Evolutionary conservation across 2,888 invertebrate genomes (phyloP).

Genomic region (Eupithecia tripunctaria): DNA sequence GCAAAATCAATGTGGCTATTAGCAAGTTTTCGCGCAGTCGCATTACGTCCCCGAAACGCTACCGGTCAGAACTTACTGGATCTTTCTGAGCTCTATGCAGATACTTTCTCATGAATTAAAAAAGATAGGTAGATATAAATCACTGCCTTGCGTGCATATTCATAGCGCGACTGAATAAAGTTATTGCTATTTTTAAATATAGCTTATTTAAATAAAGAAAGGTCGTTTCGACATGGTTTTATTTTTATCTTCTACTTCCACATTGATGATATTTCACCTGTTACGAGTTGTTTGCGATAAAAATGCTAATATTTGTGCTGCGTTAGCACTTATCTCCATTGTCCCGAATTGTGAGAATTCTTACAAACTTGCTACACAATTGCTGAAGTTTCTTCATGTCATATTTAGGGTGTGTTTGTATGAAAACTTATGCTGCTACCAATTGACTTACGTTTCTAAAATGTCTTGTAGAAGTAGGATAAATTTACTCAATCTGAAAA

Average conservation of each 20-base stretch:
- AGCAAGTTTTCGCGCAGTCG: slow-evolving; percentile 84
- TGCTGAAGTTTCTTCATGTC: slow-evolving; percentile 45
- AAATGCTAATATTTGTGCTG: slow-evolving; percentile 56
- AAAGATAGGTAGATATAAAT: not conserved
- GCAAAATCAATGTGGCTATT: slow-evolving; percentile 85
- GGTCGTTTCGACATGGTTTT: slow-evolving; percentile 26
- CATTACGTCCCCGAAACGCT: slow-evolving; percentile 71
- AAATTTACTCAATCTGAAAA: slow-evolving; percentile 7
- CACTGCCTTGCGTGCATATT: slow-evolving; percentile 5
- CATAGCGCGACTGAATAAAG: slow-evolving; percentile 5
- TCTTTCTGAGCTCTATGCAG: slow-evolving; percentile 56
- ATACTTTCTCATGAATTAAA: slow-evolving; percentile 44
- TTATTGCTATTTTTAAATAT: not conserved
- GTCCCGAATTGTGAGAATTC: slow-evolving; percentile 42
- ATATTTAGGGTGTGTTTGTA: slow-evolving; percentile 48
- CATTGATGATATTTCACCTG: slow-evolving; percentile 44
- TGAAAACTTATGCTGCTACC: slow-evolving; percentile 45
- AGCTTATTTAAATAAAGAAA: slow-evolving; percentile 26
- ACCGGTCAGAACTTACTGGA: slow-evolving; percentile 71
- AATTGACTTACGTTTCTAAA: slow-evolving; percentile 44
- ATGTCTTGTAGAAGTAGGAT: slow-evolving; percentile 27
- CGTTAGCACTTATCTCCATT: slow-evolving; percentile 47
- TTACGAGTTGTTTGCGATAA: slow-evolving; percentile 55
- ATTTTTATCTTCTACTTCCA: slow-evolving; percentile 27
- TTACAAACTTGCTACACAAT: slow-evolving; percentile 46